A percentile compares a stretch with the other conserved stretches of the same genome.
Evolutionary conservation across 2,797 vertebrate species (phyloP).

Genomic region (Trematomus bernacchii): DNA sequence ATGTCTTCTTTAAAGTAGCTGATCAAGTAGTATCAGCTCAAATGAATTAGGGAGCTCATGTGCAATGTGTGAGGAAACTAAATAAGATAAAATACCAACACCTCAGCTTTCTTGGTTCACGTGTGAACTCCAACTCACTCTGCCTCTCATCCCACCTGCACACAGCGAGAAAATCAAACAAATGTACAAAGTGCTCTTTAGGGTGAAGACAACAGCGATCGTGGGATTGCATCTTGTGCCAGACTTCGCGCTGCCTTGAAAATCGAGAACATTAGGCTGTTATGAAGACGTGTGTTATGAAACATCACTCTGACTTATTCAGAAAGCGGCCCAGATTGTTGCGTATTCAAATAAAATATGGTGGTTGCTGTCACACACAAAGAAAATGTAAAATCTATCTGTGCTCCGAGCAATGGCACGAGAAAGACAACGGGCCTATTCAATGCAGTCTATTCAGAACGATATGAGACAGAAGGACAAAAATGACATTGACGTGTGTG

Average conservation of each 20-base stretch:
- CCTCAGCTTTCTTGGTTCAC: conserved; percentile 8
- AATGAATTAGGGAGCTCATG: neutral
- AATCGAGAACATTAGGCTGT: conserved; percentile 38
- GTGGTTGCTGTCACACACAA: conserved; percentile 44
- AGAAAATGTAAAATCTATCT: conserved; percentile 37
- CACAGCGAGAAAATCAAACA: conserved; percentile 21
- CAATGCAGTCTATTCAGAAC: conserved; percentile 31
- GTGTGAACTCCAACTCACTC: conserved; percentile 1
- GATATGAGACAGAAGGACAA: conserved; percentile 39
- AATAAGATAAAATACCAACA: conserved; percentile 7
- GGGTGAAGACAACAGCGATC: conserved; percentile 25
- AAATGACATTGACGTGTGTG: conserved; percentile 47
- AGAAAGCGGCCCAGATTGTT: conserved; percentile 54
- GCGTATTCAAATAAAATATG: conserved; percentile 65
- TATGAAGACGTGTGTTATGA: conserved; percentile 45
- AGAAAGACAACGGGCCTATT: conserved; percentile 42
- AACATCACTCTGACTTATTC: conserved; percentile 67
- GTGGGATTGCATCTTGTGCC: conserved; percentile 29
- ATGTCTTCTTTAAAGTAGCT: neutral
- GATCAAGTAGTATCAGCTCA: neutral
- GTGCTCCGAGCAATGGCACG: conserved; percentile 28
- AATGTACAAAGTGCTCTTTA: conserved; percentile 43
- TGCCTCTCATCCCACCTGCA: conserved; percentile 31
- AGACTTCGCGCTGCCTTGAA: conserved; percentile 40
- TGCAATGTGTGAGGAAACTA: neutral